Conservation (phyloP, 2,797 vertebrate species). For the Euthynnus affinis region DNA sequence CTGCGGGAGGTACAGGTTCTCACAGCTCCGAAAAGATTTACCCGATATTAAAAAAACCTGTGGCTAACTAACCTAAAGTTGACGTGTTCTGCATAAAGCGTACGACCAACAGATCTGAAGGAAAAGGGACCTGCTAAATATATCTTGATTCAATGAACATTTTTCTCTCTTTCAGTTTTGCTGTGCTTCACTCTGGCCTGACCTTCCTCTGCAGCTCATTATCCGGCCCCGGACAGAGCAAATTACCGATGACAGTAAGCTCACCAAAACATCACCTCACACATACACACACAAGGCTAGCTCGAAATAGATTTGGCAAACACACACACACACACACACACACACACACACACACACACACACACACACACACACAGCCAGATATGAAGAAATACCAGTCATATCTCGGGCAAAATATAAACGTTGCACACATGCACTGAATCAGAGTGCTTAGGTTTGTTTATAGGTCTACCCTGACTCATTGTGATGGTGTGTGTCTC, state of each 20-base stretch:
- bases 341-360: slow-evolving; percentile 39
- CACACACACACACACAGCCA: slow-evolving; percentile 13
- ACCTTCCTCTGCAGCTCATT: slow-evolving; percentile 55
- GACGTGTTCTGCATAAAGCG: too few species aligned
- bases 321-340: slow-evolving; percentile 12
- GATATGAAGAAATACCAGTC: slow-evolving; percentile 34
- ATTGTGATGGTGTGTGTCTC: slow-evolving; percentile 5
- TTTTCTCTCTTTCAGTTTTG: not conserved
- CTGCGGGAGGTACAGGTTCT: slow-evolving; percentile 38
- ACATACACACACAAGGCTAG: slow-evolving; percentile 29
- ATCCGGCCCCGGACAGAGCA: slow-evolving; percentile 31
- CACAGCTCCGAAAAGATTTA: not conserved
- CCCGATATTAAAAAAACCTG: not conserved
- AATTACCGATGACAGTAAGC: slow-evolving; percentile 51
- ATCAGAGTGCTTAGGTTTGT: slow-evolving; percentile 44
- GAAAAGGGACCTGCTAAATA: not conserved
- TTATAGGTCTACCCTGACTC: slow-evolving; percentile 48
- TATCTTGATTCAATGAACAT: too few species aligned
- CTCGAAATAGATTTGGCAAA: slow-evolving; percentile 29
- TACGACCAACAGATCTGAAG: not conserved
- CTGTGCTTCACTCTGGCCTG: not conserved
- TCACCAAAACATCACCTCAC: slow-evolving; percentile 44
- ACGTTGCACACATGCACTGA: slow-evolving; percentile 35
- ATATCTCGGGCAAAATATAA: slow-evolving; percentile 40
- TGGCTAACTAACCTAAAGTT: not conserved